A percentile compares a stretch with the other conserved stretches of the same genome.
phyloP scores from a whole-genome alignment of 1,140 invertebrate species.

The Caenorhabditis elegans region WBcel235 BX284604.4:3551001-3551500 shows the following conservation, averaged over 20 bases:
- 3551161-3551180: neutral
- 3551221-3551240: constrained; percentile 7
- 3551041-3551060: neutral
- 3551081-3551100: neutral
- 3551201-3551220: neutral
- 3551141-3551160: neutral
- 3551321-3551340: neutral
- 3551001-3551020: too few species aligned
- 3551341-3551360: neutral
- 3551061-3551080: neutral
- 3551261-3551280: neutral
- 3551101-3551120: too few species aligned
- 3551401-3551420: too few species aligned
- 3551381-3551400: too few species aligned
- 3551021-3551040: too few species aligned
- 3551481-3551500: too few species aligned
- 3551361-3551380: too few species aligned
- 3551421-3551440: too few species aligned
- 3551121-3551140: neutral
- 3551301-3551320: neutral
- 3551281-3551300: neutral
- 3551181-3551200: neutral
- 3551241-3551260: constrained; percentile 8
- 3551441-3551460: too few species aligned
- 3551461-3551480: too few species aligned